A percentile compares a stretch with the other conserved stretches of the same genome.
Conservation (phyloP, 2,888 invertebrate genomes). For the Ceramica pisi region DNA sequence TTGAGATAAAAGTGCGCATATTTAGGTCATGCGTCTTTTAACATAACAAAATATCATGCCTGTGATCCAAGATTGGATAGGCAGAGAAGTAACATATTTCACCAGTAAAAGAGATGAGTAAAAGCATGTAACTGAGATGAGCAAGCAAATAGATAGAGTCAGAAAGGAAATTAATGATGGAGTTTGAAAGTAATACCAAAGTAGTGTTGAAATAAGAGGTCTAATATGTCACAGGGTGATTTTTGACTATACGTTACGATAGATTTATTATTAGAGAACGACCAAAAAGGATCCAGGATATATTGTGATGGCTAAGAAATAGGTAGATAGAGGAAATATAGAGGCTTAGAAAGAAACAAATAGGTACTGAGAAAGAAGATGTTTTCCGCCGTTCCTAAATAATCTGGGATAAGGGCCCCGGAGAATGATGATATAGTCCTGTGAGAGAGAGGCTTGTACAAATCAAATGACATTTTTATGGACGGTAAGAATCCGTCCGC, state of each 20-base stretch:
- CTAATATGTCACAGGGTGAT: too few species aligned
- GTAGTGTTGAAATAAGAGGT: too few species aligned
- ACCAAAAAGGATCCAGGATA: neutral
- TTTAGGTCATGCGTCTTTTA: slow-evolving; percentile 49
- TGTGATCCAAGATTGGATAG: slow-evolving; percentile 1
- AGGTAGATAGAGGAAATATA: neutral
- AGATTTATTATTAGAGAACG: neutral
- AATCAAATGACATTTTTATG: too few species aligned
- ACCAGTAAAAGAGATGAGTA: neutral
- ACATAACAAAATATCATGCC: slow-evolving; percentile 6
- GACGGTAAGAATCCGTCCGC: too few species aligned
- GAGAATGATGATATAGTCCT: neutral
- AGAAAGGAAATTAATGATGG: neutral
- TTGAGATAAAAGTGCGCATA: slow-evolving; percentile 56
- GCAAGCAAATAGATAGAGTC: too few species aligned
- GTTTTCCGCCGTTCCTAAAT: neutral
- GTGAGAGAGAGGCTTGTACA: too few species aligned
- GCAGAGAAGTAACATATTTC: neutral
- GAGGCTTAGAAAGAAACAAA: neutral
- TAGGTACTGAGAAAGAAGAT: neutral
- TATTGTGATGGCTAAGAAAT: too few species aligned
- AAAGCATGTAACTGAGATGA: neutral
- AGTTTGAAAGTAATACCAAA: too few species aligned
- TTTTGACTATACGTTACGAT: neutral
- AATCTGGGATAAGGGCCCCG: neutral